These are phyloP conservation scores for Falco punctatus DNA, from an alignment of 2,113 vertebrate genomes.

Conservation along the genomic window DNA sequence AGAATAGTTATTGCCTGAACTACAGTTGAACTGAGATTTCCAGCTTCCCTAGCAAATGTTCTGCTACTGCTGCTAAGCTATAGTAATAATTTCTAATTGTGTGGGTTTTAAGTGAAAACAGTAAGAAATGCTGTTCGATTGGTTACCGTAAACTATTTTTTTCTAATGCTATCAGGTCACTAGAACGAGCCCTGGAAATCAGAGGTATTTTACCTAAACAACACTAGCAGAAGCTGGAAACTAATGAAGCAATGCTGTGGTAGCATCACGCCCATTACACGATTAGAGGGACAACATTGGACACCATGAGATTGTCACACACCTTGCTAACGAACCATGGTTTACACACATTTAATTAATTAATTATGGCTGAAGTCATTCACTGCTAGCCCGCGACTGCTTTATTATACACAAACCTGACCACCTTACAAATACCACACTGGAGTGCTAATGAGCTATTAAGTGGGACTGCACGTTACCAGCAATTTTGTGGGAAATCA, in stretches of 20 bases:
- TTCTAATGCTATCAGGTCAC: background rate
- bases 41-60: conserved; percentile 66
- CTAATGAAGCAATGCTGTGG: conserved; percentile 51
- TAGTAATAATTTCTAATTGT: conserved; percentile 65
- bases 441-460: conserved; percentile 55
- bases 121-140: conserved; percentile 55
- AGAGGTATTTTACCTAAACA: conserved; percentile 29
- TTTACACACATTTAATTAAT: conserved; percentile 72
- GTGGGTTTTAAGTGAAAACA: conserved; percentile 66
- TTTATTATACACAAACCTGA: conserved; percentile 64
- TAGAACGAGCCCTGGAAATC: conserved; percentile 33
- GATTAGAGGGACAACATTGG: conserved; percentile 34
- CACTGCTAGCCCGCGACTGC: conserved; percentile 53
- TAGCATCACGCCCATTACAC: conserved; percentile 44
- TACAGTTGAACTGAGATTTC: conserved; percentile 72
- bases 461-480: conserved; percentile 40
- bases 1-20: conserved; percentile 74
- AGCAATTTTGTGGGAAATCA: conserved; percentile 65
- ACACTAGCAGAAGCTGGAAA: conserved; percentile 16
- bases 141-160: conserved; percentile 13
- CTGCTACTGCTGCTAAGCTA: conserved; percentile 56
- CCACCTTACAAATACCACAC: conserved; percentile 51
- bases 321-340: conserved; percentile 66
- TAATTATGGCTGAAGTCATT: conserved; percentile 64
- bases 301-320: conserved; percentile 46